phyloP scores from a whole-genome alignment of 2,797 vertebrate species.

The Chiloscyllium punctatum region DNA sequence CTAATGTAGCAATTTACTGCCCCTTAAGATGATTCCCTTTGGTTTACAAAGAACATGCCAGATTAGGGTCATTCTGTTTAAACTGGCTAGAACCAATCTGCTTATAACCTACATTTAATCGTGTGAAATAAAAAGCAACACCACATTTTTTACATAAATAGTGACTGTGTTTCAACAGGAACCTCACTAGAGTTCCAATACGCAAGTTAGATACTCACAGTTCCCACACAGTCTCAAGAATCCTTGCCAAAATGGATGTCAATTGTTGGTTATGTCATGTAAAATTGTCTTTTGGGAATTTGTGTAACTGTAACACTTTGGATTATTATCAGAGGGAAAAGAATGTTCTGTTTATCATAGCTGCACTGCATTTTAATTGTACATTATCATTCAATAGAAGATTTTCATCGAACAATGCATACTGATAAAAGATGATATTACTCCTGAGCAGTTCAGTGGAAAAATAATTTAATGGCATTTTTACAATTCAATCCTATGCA shows the following conservation, averaged over 20 bases:
- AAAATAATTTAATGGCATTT: neutral
- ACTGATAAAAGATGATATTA: neutral
- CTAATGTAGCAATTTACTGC: neutral
- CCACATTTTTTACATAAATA: neutral
- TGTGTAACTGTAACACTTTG: neutral
- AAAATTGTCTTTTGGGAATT: neutral
- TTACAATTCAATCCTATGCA: neutral
- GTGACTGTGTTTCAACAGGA: neutral
- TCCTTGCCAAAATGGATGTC: slow-evolving; percentile 14
- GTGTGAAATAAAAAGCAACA: neutral
- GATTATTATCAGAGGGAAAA: neutral
- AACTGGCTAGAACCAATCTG: neutral
- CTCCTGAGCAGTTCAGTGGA: neutral
- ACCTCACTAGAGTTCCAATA: neutral
- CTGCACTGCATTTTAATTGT: neutral
- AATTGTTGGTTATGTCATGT: neutral
- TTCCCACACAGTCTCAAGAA: neutral
- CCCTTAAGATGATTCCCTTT: neutral
- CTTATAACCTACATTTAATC: neutral
- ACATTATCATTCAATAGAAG: neutral
- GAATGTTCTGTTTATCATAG: neutral
- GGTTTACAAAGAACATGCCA: neutral
- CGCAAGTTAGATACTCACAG: neutral
- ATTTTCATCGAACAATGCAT: neutral
- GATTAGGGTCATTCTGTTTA: neutral